Evolutionary conservation across 2,113 vertebrate species (phyloP).

Genomic region (Lagopus muta): DNA sequence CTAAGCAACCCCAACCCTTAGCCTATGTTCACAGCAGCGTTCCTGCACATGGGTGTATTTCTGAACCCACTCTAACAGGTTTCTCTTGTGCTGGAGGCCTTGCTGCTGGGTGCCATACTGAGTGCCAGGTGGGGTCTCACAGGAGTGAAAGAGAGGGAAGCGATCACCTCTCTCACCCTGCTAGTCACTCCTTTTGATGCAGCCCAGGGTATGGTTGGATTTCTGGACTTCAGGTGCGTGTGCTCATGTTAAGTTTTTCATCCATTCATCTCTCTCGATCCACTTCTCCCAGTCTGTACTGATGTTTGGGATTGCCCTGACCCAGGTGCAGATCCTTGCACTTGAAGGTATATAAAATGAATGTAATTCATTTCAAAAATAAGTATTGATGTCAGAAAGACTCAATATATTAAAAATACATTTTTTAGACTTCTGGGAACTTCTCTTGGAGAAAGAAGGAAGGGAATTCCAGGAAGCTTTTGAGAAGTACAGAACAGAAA

Average conservation of each 20-base stretch:
- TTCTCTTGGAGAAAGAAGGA: not conserved
- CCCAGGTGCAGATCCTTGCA: not conserved
- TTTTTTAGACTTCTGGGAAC: not conserved
- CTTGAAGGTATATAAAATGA: not conserved
- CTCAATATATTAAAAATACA: not conserved
- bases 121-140: not conserved
- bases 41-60: not conserved
- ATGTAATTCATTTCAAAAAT: not conserved
- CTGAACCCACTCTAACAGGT: not conserved
- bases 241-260: not conserved
- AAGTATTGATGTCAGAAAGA: not conserved
- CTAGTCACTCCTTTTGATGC: not conserved
- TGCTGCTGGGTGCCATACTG: not conserved
- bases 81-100: not conserved
- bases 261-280: not conserved
- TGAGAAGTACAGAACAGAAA: not conserved
- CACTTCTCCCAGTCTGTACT: not conserved
- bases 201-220: not conserved
- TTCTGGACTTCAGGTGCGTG: not conserved
- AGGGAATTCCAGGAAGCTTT: not conserved
- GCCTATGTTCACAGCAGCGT: not conserved
- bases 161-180: not conserved
- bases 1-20: not conserved
- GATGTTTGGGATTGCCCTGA: not conserved
- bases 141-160: too few species aligned